Percentiles rank a stretch among this genome's conserved stretches.
These are phyloP conservation scores for Helicoverpa zea DNA, from an alignment of 1,140 invertebrate species.

Conservation along the genomic window DNA sequence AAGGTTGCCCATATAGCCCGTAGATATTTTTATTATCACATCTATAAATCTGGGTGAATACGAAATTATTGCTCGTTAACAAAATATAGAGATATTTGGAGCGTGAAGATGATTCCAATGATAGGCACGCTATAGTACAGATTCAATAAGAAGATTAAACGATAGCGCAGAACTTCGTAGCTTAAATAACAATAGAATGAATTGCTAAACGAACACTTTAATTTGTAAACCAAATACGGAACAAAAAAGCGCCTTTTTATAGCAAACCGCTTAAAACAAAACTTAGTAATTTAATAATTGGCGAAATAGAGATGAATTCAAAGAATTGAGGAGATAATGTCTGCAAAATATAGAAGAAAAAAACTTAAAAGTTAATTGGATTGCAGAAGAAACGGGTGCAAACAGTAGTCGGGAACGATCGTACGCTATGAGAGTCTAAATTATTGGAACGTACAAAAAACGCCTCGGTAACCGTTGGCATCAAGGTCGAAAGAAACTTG, in stretches of 20 bases:
- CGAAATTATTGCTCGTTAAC: conserved; percentile 14
- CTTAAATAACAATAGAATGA: conserved; percentile 1
- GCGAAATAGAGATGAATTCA: background rate
- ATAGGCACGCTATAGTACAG: conserved; percentile 19
- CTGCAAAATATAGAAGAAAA: background rate
- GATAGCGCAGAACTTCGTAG: background rate
- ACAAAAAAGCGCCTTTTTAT: too few species aligned
- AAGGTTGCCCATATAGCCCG: conserved; percentile 33
- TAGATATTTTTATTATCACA: conserved; percentile 3
- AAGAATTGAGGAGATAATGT: background rate
- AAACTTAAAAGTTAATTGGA: background rate
- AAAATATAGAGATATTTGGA: conserved; percentile 13
- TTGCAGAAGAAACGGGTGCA: conserved; percentile 16
- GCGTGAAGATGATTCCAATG: conserved; percentile 17
- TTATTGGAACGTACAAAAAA: conserved; percentile 39
- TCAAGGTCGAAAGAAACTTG: conserved; percentile 36
- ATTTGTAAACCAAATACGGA: too few species aligned
- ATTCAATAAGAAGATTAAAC: background rate
- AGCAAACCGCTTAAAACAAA: too few species aligned
- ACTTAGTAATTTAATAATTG: too few species aligned
- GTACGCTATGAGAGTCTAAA: conserved; percentile 31
- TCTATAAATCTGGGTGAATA: conserved; percentile 20
- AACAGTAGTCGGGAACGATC: conserved; percentile 32
- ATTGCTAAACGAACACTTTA: background rate
- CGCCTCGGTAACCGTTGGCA: conserved; percentile 1